phyloP scores from a whole-genome alignment of 2,113 vertebrate species.

The Actinemys pallida region DNA sequence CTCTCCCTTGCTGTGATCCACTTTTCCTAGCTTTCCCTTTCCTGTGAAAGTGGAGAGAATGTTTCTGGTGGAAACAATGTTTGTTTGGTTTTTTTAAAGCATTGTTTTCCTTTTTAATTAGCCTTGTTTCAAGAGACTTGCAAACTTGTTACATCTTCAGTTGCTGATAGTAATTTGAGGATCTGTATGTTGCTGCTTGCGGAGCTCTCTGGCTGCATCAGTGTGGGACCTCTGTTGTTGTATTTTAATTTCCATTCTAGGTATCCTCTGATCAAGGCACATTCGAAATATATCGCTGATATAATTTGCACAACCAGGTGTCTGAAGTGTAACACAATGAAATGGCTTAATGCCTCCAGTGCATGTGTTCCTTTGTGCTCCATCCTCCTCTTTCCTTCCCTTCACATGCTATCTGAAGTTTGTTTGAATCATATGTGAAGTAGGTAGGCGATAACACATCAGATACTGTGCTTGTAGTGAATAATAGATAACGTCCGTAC shows the following conservation, averaged over 20 bases:
- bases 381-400: neutral
- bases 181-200: neutral
- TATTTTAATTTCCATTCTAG: neutral
- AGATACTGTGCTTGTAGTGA: neutral
- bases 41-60: neutral
- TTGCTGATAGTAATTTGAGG: neutral
- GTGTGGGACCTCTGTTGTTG: neutral
- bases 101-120: neutral
- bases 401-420: neutral
- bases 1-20: neutral
- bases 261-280: neutral
- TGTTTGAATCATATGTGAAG: neutral
- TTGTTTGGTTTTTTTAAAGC: conserved; percentile 8
- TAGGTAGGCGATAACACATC: neutral
- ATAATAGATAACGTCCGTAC: neutral
- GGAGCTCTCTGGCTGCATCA: neutral
- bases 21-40: neutral
- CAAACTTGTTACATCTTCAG: neutral
- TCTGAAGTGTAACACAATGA: neutral
- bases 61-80: neutral
- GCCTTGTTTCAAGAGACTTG: neutral
- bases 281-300: neutral
- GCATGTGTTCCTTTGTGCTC: neutral
- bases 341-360: neutral
- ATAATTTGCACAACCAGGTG: neutral